Base-by-base conservation (phyloP, 2,888 invertebrate genomes). In the Crocallis elinguaria region DNA sequence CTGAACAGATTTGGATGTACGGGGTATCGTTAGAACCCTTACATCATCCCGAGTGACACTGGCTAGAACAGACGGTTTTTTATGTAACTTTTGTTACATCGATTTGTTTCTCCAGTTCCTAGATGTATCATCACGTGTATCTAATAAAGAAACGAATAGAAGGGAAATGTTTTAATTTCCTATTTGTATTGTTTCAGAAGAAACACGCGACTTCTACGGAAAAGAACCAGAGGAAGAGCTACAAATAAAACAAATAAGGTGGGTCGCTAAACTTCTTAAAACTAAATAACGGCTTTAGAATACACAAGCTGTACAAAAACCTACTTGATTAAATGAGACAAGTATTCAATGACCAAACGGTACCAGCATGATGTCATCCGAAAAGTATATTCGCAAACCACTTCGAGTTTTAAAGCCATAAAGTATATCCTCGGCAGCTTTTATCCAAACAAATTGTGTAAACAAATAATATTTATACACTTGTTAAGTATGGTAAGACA, bases 401-500 rank as follows among this genome's bases (percentile, higher is more conserved):
- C 6, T 11, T 29, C 27, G 46, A 41, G 25, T 16, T 43, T 27
- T 42, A 33, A 32, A 19, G 19, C 1, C 25, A 23, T 46, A 38
- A 29, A 48, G 36, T 17, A 41, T 35, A 35, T 19, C 19, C 46
- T 48, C n/a, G 21, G 42, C 1, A 25, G 8, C 8, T 25, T 13
- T 33, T 32, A 42, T 38, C 3, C 38, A 43, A 53, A 53, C 53
- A 43, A 49, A 21, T 48, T 38, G 17, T 9, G 7, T 11, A 36
- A 42, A 42, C 33, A 48, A 41, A 46, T 36, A 53, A 42, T 48
- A 53, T 53, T 46, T 46, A 27, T 27, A 23, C 32, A n/a, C 11
- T 33, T 43, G 6, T 44, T 39, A 38, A 43, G 23, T 9, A 50
- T 32, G 16, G 9, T 32, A 25, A 43, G 12, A 23, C 8, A 43